These are phyloP conservation scores for Ophonus ardosiacus DNA, from an alignment of 2,888 invertebrate species.

Conservation along the genomic window DNA sequence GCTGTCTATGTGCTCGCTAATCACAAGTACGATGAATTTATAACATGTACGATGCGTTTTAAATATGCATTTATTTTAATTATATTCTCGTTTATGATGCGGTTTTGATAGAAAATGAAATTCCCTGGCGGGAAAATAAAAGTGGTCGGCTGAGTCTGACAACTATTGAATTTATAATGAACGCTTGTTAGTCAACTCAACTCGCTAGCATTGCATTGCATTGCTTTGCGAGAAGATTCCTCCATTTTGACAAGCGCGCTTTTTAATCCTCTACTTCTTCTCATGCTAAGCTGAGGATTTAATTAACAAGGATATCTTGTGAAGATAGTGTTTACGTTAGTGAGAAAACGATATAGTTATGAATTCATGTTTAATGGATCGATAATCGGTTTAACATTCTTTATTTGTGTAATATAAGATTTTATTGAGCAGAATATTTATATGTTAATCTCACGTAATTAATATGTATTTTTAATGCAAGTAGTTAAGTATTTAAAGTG, in stretches of 20 bases:
- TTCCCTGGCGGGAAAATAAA: constrained; percentile 44
- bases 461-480: not conserved
- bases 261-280: not conserved
- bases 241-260: constrained; percentile 1
- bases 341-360: constrained; percentile 11
- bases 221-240: not conserved
- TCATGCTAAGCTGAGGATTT: constrained; percentile 12
- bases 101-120: constrained; percentile 49
- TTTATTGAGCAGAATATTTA: not conserved
- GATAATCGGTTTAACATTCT: constrained; percentile 18
- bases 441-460: not conserved
- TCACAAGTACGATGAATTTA: constrained; percentile 41
- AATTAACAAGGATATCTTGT: constrained; percentile 24
- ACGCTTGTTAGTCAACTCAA: constrained; percentile 22
- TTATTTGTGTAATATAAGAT: not conserved
- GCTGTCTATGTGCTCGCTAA: not conserved
- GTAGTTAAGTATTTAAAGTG: not conserved
- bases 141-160: constrained; percentile 28
- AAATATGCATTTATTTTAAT: constrained; percentile 51
- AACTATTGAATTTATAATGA: constrained; percentile 54
- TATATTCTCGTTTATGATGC: constrained; percentile 46
- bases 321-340: constrained; percentile 25
- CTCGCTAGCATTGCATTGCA: no score
- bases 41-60: constrained; percentile 41
- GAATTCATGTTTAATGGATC: not conserved